A percentile compares a stretch with the other conserved stretches of the same genome.
Evolutionary conservation across 2,888 invertebrate species (phyloP).

Genomic region (Galeopsomyia nigrocyanea): DNA sequence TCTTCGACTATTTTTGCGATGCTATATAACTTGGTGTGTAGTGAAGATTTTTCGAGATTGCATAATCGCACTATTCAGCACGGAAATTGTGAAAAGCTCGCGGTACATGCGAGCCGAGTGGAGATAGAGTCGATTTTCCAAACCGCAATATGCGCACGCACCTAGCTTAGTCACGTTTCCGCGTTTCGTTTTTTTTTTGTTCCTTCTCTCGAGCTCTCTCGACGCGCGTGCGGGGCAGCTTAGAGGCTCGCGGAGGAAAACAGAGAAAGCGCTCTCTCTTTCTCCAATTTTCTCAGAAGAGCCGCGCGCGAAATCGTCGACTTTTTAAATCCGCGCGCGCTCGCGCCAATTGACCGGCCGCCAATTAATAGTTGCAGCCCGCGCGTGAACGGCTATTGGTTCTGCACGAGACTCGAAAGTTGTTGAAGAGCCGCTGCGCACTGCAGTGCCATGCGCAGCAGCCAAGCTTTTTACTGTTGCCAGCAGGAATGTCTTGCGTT

Average conservation of each 20-base stretch:
- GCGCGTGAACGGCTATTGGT: not conserved
- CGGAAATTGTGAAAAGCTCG: not conserved
- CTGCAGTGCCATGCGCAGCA: no score
- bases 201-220: not conserved
- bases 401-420: constrained; percentile 9
- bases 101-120: no score
- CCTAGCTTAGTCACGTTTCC: constrained; percentile 56
- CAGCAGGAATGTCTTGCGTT: no score
- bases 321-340: constrained; percentile 53
- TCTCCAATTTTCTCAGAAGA: constrained; percentile 60
- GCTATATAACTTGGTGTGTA: no score
- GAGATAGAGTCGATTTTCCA: constrained; percentile 28
- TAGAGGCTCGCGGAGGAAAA: constrained; percentile 46
- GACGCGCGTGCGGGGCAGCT: no score
- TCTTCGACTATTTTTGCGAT: no score
- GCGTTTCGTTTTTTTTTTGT: constrained; percentile 51
- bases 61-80: no score
- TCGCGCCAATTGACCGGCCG: constrained; percentile 42
- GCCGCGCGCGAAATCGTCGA: constrained; percentile 54
- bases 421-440: no score
- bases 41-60: no score
- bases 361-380: constrained; percentile 23
- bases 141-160: constrained; percentile 39
- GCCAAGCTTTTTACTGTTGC: no score
- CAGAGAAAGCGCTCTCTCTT: constrained; percentile 59